A percentile compares a stretch with the other conserved stretches of the same genome.
These are phyloP conservation scores for Dendronephthya gigantea DNA, from an alignment of 64 coral and sea anemone genomes.

Conservation along the genomic window DNA sequence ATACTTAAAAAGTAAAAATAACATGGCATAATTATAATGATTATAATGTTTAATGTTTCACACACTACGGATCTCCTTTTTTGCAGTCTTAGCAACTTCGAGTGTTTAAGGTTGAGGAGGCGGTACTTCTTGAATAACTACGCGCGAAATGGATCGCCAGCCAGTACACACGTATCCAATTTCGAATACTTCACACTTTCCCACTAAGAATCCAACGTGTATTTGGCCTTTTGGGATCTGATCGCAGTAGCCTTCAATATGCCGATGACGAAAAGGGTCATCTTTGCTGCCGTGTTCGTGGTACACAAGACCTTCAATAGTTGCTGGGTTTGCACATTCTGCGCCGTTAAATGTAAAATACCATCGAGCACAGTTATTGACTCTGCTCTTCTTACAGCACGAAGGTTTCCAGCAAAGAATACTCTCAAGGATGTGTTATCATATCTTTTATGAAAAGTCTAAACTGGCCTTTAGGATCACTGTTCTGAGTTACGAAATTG, in stretches of 20 bases:
- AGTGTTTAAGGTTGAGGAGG: background rate
- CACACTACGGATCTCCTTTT: too few species aligned
- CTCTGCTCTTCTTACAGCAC: too few species aligned
- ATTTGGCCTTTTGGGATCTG: background rate
- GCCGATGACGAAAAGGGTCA: background rate
- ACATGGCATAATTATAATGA: too few species aligned
- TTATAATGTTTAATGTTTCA: too few species aligned
- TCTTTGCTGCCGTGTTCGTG: background rate
- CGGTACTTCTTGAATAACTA: background rate
- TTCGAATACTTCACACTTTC: background rate
- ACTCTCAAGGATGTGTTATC: background rate
- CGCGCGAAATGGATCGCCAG: background rate
- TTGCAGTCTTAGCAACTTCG: too few species aligned
- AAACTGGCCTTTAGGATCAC: too few species aligned
- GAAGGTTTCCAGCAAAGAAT: background rate
- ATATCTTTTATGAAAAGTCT: background rate
- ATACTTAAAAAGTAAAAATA: too few species aligned
- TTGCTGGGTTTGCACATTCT: background rate
- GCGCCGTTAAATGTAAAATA: background rate
- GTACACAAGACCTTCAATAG: background rate
- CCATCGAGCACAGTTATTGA: background rate
- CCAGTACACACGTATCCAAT: background rate
- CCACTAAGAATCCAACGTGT: background rate
- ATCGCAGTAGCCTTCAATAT: constrained; percentile 15
- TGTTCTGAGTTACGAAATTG: too few species aligned